Conservation (phyloP, 2,888 invertebrate species). For the Marronus borbonicus region DNA sequence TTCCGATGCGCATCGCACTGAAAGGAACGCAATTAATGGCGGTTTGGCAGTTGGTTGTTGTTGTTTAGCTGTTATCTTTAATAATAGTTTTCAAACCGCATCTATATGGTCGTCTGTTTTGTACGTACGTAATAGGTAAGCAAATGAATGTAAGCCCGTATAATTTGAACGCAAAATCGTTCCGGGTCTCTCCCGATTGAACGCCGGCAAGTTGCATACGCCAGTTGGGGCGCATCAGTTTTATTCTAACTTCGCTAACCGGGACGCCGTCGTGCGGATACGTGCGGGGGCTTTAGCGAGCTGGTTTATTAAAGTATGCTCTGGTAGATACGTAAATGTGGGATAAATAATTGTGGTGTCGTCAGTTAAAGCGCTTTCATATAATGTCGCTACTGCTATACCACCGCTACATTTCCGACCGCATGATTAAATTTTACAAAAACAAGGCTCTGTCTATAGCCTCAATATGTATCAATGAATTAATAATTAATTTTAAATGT, state of each 20-base stretch:
- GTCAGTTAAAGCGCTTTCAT: slow-evolving; percentile 16
- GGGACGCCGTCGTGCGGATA: background rate
- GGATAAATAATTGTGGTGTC: slow-evolving; percentile 28
- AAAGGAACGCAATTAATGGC: slow-evolving; percentile 12
- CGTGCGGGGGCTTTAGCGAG: background rate
- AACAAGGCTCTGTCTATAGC: too few species aligned
- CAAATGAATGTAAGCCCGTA: background rate
- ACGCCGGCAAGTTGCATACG: background rate
- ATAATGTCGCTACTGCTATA: background rate
- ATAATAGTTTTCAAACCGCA: background rate
- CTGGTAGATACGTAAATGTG: slow-evolving; percentile 16
- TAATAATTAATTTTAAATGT: too few species aligned
- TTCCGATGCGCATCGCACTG: background rate
- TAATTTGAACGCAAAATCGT: background rate
- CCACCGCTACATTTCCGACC: background rate
- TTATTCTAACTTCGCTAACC: background rate
- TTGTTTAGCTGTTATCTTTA: slow-evolving; percentile 10
- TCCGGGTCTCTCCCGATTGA: background rate
- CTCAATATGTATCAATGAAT: too few species aligned
- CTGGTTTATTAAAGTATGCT: slow-evolving; percentile 15
- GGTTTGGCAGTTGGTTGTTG: slow-evolving; percentile 24
- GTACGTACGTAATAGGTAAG: background rate
- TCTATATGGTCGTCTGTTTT: background rate
- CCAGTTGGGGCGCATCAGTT: background rate
- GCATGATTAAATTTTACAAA: slow-evolving; percentile 1